These are phyloP conservation scores for Chymomyza amoena DNA, from an alignment of 2,888 invertebrate species.

Conservation along the genomic window DNA sequence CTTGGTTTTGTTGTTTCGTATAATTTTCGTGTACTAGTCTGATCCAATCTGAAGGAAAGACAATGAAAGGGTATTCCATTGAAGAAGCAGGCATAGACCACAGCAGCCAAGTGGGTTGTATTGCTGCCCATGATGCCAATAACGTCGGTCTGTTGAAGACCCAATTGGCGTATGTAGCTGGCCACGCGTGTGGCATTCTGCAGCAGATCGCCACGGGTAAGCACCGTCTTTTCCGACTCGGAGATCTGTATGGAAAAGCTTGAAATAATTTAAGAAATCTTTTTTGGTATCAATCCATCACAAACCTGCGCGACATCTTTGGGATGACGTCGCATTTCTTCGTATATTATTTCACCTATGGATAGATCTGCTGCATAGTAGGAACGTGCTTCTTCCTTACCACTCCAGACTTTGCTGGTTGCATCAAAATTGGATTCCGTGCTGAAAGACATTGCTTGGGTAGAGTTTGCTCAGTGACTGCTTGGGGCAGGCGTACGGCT, in stretches of 20 bases:
- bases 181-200: constrained; percentile 37
- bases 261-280: too few species aligned
- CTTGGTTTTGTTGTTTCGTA: constrained; percentile 23
- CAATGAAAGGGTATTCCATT: constrained; percentile 49
- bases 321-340: background rate
- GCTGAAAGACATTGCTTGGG: background rate
- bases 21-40: constrained; percentile 13
- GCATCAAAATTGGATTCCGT: background rate
- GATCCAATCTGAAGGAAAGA: constrained; percentile 31
- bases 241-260: background rate
- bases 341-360: background rate
- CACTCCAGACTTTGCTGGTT: background rate
- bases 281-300: too few species aligned
- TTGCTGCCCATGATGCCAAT: constrained; percentile 54
- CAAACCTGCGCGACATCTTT: background rate
- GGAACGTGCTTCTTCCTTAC: background rate
- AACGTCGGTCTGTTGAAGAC: constrained; percentile 47
- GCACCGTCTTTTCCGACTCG: constrained; percentile 2
- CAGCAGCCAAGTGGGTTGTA: constrained; percentile 45
- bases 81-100: constrained; percentile 47
- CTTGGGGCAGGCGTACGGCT: background rate
- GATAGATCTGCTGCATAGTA: background rate
- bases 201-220: constrained; percentile 16
- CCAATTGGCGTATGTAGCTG: constrained; percentile 27
- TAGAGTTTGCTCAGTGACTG: background rate